A percentile compares a stretch with the other conserved stretches of the same genome.
These are phyloP conservation scores for Orthosia cruda DNA, from an alignment of 2,888 invertebrate species.

Conservation along the genomic window DNA sequence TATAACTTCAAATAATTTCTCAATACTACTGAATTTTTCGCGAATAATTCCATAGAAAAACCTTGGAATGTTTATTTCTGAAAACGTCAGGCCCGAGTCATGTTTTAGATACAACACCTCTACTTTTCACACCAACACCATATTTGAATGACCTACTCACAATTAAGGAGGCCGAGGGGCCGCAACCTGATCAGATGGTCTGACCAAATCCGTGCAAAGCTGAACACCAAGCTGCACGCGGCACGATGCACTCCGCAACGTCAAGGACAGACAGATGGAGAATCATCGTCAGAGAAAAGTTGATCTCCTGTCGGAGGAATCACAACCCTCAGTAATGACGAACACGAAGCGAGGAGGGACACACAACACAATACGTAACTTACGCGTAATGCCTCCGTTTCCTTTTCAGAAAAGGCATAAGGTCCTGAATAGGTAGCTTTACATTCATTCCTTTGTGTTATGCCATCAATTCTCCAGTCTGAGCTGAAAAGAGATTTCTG, in stretches of 20 bases:
- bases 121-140: not conserved
- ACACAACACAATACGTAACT: conserved; percentile 26
- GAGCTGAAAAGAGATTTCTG: conserved; percentile 62
- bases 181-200: no score
- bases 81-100: not conserved
- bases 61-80: not conserved
- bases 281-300: no score
- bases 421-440: conserved; percentile 92
- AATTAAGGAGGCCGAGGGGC: no score
- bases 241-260: no score
- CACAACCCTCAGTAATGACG: no score
- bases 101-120: not conserved
- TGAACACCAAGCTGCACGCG: no score
- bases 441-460: conserved; percentile 69
- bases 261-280: no score
- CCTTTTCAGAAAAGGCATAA: conserved; percentile 95
- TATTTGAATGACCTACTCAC: not conserved
- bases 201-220: no score
- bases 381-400: conserved; percentile 92
- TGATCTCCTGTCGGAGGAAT: no score
- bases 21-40: not conserved
- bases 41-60: not conserved
- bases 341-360: no score
- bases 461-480: conserved; percentile 68
- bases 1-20: not conserved